phyloP scores from a whole-genome alignment of 2,888 invertebrate genomes.

The Melipona bicolor region DNA sequence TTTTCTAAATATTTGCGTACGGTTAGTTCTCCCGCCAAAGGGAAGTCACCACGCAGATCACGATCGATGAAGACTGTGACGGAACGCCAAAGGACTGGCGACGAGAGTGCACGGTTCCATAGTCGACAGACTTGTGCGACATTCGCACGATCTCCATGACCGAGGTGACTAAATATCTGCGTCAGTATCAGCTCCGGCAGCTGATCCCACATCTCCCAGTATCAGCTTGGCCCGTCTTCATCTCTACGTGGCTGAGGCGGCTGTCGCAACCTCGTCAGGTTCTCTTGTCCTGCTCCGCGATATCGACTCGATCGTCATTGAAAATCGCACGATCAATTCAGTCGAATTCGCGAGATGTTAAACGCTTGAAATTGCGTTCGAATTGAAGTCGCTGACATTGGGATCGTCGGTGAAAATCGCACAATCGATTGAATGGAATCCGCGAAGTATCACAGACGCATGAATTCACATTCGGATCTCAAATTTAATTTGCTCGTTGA shows the following conservation, averaged over 20 bases:
- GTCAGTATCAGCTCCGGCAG: conserved; percentile 83
- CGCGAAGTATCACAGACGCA: neutral
- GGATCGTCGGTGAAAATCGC: neutral
- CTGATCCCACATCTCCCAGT: conserved; percentile 82
- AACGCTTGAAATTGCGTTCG: conserved; percentile 9
- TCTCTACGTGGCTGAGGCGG: conserved; percentile 63
- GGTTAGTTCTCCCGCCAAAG: conserved; percentile 77
- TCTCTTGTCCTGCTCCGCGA: conserved; percentile 36
- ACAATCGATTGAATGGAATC: neutral
- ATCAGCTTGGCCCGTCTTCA: conserved; percentile 75
- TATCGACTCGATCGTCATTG: conserved; percentile 50
- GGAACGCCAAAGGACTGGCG: conserved; percentile 81
- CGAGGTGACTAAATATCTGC: conserved; percentile 79
- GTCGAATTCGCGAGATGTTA: conserved; percentile 20
- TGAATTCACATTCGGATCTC: neutral
- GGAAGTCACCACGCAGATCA: conserved; percentile 77
- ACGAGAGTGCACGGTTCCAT: conserved; percentile 79
- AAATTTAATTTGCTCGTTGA: too few relatives aligned
- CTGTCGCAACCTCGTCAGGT: conserved; percentile 51
- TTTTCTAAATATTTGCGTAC: conserved; percentile 62
- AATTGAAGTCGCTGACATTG: neutral
- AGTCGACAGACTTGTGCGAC: conserved; percentile 77
- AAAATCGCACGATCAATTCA: conserved; percentile 27
- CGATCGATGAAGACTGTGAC: conserved; percentile 79
- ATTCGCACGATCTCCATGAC: conserved; percentile 77